Evolutionary conservation across 2,888 invertebrate species (phyloP), one percentile per base, ranked within the genome.

Genomic region (Leucophora obtusa): DNA sequence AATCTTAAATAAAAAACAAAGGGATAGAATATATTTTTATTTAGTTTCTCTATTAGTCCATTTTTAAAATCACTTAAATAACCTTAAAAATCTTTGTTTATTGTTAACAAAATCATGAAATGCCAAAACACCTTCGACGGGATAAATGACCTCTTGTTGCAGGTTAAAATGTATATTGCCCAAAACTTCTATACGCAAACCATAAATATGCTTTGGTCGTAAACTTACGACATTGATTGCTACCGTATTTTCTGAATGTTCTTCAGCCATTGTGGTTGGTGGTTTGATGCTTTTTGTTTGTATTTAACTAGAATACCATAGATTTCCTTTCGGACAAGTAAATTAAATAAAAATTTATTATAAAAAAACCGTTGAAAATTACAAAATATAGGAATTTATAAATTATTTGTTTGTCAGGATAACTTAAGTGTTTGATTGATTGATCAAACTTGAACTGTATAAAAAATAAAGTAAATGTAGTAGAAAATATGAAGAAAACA

Each of bases 111-210:
- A 93, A 87, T 96, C 94, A 85, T 96, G 95, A 78, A 96, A 91
- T 0, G 94, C 93, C 62, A 96, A 90, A 0, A 94, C 94, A 65
- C 94, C 94, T 66, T 96, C 96, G 35, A 95, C 95, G 0, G 96
- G 95, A 89, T 96, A 96, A 62, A 96, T 91, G 50, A 96, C 92
- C 86, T 96, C 96, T 28, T 94, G 93, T 86, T 95, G 95, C 18
- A 93, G 92, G 71, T 95, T 90, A 85, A 93, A 96, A 87, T 95
- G 93, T 7, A 93, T 93, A 89, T 96, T 96, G 73, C 94, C 94
- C 84, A 92, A 91, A 78, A 93, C 88, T 83, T 90, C 88, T 0
- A 85, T 86, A 15, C 90, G 87, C 43, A 91, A 69, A 5, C 91
- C 91, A 75, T 90, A 91, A 18, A 90, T 89, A 58, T 87, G 87